These are phyloP conservation scores for Archips xylosteana DNA, from an alignment of 2,888 invertebrate species.

Conservation along the genomic window DNA sequence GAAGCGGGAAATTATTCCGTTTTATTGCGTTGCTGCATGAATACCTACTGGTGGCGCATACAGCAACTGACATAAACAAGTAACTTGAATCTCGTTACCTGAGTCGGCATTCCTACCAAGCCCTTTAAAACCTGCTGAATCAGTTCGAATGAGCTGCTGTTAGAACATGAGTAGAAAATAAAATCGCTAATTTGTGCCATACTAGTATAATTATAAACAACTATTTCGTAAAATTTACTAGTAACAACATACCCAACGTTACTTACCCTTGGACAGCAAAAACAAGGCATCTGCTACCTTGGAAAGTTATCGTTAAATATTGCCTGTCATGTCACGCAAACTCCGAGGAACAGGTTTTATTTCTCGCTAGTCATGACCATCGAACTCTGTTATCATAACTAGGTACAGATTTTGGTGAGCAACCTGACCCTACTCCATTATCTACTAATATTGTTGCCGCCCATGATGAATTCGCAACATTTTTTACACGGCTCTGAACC, in stretches of 20 bases:
- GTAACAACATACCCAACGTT: background rate
- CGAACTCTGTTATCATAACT: conserved; percentile 69
- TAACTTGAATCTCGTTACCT: background rate
- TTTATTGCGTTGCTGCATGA: background rate
- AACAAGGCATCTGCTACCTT: conserved; percentile 18
- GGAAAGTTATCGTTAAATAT: conserved; percentile 50
- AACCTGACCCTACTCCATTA: conserved; percentile 65
- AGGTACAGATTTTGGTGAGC: conserved; percentile 64
- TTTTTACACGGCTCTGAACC: conserved; percentile 50
- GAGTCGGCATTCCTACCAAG: background rate
- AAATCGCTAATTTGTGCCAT: too few relatives aligned
- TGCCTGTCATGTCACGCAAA: conserved; percentile 41
- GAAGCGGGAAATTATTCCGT: background rate
- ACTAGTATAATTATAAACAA: too few relatives aligned
- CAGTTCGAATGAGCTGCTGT: too few relatives aligned
- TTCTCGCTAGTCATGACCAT: conserved; percentile 48
- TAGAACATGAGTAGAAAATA: too few relatives aligned
- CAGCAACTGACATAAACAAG: background rate
- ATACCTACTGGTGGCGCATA: background rate
- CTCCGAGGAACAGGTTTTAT: conserved; percentile 24
- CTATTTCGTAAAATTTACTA: too few relatives aligned
- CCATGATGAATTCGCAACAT: conserved; percentile 65
- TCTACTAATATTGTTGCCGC: conserved; percentile 61
- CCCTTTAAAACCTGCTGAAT: background rate
- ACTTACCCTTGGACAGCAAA: background rate